Percentiles rank a stretch among this genome's conserved stretches.
These are phyloP conservation scores for Neoitamus cyanurus DNA, from an alignment of 2,888 invertebrate genomes.

Conservation along the genomic window DNA sequence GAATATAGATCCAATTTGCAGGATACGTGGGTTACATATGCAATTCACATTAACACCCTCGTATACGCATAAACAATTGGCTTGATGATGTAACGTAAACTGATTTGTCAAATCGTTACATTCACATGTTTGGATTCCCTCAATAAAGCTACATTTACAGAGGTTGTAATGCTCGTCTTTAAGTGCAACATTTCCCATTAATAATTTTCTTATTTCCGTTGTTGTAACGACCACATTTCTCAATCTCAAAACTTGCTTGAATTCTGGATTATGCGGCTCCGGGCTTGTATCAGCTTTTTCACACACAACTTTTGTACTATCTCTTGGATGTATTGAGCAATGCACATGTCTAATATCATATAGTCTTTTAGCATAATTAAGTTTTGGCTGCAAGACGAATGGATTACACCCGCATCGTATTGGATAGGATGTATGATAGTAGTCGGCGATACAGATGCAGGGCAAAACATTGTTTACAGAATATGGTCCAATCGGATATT, in stretches of 20 bases:
- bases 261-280: background rate
- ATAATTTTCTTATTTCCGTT: background rate
- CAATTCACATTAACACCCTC: background rate
- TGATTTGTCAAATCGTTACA: background rate
- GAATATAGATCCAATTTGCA: background rate
- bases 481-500: background rate
- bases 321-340: background rate
- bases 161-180: background rate
- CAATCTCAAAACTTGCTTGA: background rate
- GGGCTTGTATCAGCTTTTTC: background rate
- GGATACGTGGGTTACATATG: background rate
- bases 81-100: background rate
- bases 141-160: background rate
- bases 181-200: background rate
- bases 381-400: background rate
- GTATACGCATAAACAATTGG: background rate
- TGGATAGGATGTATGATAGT: background rate
- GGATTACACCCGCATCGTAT: background rate
- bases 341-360: background rate
- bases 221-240: background rate
- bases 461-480: background rate
- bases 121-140: background rate
- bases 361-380: background rate
- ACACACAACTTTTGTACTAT: background rate
- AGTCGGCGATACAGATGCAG: background rate